Percentiles rank a stretch among this genome's conserved stretches.
Evolutionary conservation across 2,888 invertebrate genomes (phyloP).

Genomic region (Drosophila borborema): DNA sequence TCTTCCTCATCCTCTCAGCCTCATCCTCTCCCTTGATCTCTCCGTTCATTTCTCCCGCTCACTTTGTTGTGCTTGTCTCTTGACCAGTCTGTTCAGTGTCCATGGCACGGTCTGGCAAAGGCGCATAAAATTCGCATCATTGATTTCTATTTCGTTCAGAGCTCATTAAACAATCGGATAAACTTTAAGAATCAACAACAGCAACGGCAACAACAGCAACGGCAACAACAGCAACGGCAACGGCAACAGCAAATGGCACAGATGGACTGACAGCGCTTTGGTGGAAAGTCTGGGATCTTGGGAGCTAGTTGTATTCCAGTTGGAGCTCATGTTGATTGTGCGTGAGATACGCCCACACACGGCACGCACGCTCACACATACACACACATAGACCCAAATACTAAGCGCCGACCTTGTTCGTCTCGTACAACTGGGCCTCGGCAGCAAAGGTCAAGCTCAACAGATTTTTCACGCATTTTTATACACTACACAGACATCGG

Average conservation of each 20-base stretch:
- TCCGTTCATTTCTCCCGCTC: not conserved
- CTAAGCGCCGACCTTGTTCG: not conserved
- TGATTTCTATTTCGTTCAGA: constrained; percentile 73
- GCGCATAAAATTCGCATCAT: constrained; percentile 71
- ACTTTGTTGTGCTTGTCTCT: not conserved
- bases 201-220: constrained; percentile 14
- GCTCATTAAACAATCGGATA: constrained; percentile 74
- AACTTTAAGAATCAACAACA: constrained; percentile 62
- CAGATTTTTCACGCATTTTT: constrained; percentile 12
- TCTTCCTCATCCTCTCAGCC: not conserved
- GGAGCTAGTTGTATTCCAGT: constrained; percentile 24
- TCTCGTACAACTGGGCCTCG: not conserved
- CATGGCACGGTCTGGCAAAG: constrained; percentile 42
- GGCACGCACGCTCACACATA: not conserved
- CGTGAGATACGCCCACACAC: constrained; percentile 42
- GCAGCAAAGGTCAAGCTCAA: constrained; percentile 31
- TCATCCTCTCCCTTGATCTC: not conserved
- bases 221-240: constrained; percentile 19
- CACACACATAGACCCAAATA: constrained; percentile 1
- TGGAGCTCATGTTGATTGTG: constrained; percentile 52
- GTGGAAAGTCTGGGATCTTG: constrained; percentile 16
- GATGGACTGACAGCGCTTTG: constrained; percentile 53
- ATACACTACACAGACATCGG: constrained; percentile 24
- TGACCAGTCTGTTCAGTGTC: constrained; percentile 31
- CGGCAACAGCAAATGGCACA: constrained; percentile 39